phyloP scores from a whole-genome alignment of 2,888 invertebrate genomes.

The Spisula subtruncata region DNA sequence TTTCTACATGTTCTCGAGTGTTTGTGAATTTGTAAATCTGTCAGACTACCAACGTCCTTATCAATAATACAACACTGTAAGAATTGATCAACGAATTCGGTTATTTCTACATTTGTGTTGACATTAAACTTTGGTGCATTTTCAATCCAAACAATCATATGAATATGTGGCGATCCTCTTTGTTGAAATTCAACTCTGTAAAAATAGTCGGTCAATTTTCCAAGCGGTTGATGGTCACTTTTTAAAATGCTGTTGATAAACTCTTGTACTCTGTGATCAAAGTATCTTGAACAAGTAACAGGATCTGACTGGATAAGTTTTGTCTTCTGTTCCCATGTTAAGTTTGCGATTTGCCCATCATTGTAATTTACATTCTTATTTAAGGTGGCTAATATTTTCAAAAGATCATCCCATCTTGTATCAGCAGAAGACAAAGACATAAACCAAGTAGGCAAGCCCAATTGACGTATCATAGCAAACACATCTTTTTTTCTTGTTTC shows the following conservation, averaged over 20 bases:
- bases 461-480: conserved; percentile 48
- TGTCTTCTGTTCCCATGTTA: conserved; percentile 59
- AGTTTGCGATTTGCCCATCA: conserved; percentile 51
- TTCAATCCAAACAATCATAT: conserved; percentile 42
- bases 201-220: conserved; percentile 53
- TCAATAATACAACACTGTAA: conserved; percentile 38
- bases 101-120: conserved; percentile 48
- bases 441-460: conserved; percentile 61
- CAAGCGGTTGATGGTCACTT: conserved; percentile 15
- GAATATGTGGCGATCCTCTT: conserved; percentile 44
- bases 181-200: too few relatives aligned
- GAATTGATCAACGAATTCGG: conserved; percentile 46
- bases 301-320: too few relatives aligned
- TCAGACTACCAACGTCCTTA: background rate
- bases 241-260: conserved; percentile 41
- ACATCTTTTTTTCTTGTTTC: conserved; percentile 52
- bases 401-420: conserved; percentile 54
- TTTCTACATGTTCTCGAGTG: conserved; percentile 28
- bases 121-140: conserved; percentile 41
- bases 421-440: conserved; percentile 60
- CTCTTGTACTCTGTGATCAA: conserved; percentile 62
- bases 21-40: conserved; percentile 25
- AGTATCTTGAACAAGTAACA: conserved; percentile 64
- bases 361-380: conserved; percentile 23
- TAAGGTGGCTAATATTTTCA: conserved; percentile 51